A percentile compares a stretch with the other conserved stretches of the same genome.
These are phyloP conservation scores for Butorides virescens DNA, from an alignment of 2,113 vertebrate species.

Conservation along the genomic window DNA sequence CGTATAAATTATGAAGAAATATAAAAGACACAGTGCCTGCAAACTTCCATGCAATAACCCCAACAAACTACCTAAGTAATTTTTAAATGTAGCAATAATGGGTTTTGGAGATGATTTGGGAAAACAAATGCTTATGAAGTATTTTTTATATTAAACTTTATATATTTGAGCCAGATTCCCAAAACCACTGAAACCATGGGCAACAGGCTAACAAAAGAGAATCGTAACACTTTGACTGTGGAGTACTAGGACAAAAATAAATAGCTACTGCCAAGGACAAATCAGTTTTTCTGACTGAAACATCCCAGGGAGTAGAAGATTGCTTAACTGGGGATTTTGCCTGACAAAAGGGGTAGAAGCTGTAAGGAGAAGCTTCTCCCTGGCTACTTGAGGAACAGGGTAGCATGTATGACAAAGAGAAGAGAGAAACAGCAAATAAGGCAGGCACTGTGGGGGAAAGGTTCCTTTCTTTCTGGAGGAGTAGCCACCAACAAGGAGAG, in stretches of 20 bases:
- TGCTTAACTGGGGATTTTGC: not conserved
- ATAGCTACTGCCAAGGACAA: not conserved
- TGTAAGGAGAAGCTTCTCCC: not conserved
- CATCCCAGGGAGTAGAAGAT: fast-evolving
- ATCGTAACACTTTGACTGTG: not conserved
- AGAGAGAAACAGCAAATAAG: not conserved
- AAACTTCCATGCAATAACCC: not conserved
- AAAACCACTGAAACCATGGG: not conserved
- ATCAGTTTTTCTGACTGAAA: not conserved
- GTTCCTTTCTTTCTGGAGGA: not conserved
- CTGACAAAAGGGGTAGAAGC: not conserved
- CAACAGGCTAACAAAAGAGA: not conserved
- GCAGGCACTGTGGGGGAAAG: not conserved
- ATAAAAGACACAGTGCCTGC: not conserved
- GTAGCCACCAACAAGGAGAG: not conserved
- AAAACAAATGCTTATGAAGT: not conserved
- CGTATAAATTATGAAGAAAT: not conserved
- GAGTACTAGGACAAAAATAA: not conserved
- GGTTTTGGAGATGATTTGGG: not conserved
- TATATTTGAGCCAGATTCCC: not conserved
- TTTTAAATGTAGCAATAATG: not conserved
- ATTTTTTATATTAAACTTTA: not conserved
- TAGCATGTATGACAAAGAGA: fast-evolving
- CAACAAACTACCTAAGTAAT: not conserved
- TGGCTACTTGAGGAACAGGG: not conserved